Conservation (phyloP, 2,113 vertebrate genomes). For the Centropristis striata region DNA sequence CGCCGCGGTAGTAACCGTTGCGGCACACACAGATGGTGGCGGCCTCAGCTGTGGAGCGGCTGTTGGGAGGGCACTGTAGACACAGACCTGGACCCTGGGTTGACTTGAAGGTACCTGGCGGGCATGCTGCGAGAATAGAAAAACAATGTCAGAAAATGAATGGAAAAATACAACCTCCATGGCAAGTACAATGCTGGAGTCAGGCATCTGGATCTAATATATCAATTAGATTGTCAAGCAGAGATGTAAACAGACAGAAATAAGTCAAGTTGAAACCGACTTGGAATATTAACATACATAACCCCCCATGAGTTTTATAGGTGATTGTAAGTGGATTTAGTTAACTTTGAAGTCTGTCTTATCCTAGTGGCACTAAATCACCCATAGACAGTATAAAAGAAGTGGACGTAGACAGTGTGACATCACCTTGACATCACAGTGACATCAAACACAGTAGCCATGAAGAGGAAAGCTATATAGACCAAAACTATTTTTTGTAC, state of each 20-base stretch:
- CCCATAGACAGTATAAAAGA: too few relatives aligned
- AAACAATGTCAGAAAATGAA: constrained; percentile 23
- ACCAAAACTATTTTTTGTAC: too few relatives aligned
- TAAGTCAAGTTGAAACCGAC: not conserved
- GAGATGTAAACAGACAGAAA: not conserved
- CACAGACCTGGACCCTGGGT: constrained; percentile 93
- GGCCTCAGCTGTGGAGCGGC: constrained; percentile 92
- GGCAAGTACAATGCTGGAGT: not conserved
- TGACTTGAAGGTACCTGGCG: constrained; percentile 95
- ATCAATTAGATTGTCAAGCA: constrained; percentile 1
- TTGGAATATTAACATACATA: too few relatives aligned
- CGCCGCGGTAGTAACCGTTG: constrained; percentile 95
- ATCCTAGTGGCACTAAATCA: too few relatives aligned
- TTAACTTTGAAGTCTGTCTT: too few relatives aligned
- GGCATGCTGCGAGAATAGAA: constrained; percentile 89
- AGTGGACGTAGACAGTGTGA: too few relatives aligned
- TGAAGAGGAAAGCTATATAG: too few relatives aligned
- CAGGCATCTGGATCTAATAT: not conserved
- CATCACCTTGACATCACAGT: too few relatives aligned
- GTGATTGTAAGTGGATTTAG: too few relatives aligned
- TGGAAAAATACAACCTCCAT: not conserved
- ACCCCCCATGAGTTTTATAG: too few relatives aligned
- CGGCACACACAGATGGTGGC: constrained; percentile 94
- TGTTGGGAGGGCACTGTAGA: constrained; percentile 93
- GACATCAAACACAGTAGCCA: too few relatives aligned